phyloP scores from a whole-genome alignment of 2,888 invertebrate species.

The Conomelus anceps region DNA sequence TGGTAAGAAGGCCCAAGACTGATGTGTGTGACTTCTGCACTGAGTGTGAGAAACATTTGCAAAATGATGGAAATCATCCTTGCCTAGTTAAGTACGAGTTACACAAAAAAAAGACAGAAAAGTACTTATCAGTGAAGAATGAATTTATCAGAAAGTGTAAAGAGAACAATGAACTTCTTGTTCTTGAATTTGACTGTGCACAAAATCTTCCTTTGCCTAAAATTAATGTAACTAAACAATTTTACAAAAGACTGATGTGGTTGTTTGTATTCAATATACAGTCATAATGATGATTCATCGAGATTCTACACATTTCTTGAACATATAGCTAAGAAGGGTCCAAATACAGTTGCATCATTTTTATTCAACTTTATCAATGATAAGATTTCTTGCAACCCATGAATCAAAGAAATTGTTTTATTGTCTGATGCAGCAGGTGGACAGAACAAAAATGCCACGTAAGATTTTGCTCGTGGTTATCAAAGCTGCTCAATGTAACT shows the following conservation, averaged over 20 bases:
- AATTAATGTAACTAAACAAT: constrained; percentile 19
- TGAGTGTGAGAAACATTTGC: constrained; percentile 20
- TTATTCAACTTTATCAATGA: background rate
- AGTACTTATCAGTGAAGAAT: constrained; percentile 8
- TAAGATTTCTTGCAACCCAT: background rate
- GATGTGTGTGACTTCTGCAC: constrained; percentile 30
- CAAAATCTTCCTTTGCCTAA: no score
- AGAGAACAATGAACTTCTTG: constrained; percentile 11
- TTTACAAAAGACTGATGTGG: constrained; percentile 29
- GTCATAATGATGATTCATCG: constrained; percentile 23
- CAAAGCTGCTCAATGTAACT: no score
- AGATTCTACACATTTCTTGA: no score
- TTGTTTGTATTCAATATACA: background rate
- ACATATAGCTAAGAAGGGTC: background rate
- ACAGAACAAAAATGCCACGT: background rate
- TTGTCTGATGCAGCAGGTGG: background rate
- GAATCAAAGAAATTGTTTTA: background rate
- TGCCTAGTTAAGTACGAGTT: background rate
- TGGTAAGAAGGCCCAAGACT: constrained; percentile 22
- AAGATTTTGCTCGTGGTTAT: background rate
- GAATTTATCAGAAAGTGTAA: background rate
- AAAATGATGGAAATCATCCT: constrained; percentile 19
- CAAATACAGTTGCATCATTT: background rate
- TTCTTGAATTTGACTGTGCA: constrained; percentile 31
- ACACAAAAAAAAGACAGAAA: constrained; percentile 16